phyloP scores from a whole-genome alignment of 2,888 invertebrate species.

The Cryptophagus acutangulus region DNA sequence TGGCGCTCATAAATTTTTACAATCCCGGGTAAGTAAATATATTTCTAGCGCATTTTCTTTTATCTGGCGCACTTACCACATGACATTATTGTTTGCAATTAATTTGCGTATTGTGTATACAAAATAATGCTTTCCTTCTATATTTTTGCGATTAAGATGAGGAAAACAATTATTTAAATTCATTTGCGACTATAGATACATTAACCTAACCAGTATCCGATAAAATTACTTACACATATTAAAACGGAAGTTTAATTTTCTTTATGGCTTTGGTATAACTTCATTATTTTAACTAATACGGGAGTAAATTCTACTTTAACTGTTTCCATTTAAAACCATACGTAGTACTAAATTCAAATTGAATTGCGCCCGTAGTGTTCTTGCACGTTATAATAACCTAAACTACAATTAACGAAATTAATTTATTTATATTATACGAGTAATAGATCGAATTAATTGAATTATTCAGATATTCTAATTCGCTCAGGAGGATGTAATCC shows the following conservation, averaged over 20 bases:
- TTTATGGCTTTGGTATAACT: slow-evolving; percentile 1
- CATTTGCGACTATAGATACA: slow-evolving; percentile 2
- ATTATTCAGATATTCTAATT: no score
- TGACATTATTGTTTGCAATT: background rate
- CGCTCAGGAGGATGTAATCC: no score
- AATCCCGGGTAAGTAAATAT: no score
- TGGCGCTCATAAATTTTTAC: no score
- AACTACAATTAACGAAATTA: no score
- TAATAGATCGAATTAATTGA: no score
- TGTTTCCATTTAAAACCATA: no score
- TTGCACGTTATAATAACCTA: no score
- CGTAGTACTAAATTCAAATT: background rate
- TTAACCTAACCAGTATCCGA: background rate
- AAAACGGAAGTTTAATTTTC: slow-evolving; percentile 1
- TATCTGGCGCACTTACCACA: background rate
- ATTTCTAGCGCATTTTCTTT: background rate
- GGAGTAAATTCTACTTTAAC: slow-evolving; percentile 1
- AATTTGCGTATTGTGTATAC: background rate
- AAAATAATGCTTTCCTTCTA: background rate
- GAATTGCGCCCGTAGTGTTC: no score
- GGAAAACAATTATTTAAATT: background rate
- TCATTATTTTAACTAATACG: slow-evolving; percentile 1
- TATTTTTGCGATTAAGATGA: no score
- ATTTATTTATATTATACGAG: no score
- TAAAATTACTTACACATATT: slow-evolving; percentile 1